Evolutionary conservation across 2,888 invertebrate species (phyloP), one percentile per base, ranked within the genome.

Genomic region (Malachius bipustulatus): DNA sequence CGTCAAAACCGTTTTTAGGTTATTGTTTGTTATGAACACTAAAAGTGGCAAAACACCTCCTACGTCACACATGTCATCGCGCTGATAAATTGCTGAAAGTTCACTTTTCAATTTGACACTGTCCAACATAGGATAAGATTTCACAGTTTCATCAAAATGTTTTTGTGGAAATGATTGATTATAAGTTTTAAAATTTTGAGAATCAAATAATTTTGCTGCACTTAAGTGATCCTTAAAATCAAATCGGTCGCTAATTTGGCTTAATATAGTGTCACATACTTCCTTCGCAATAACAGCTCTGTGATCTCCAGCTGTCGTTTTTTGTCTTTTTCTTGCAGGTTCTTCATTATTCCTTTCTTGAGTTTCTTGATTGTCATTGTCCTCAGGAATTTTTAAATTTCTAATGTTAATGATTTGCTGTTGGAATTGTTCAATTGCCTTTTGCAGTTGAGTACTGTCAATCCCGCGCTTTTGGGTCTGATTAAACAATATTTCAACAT

Each of bases 61-160:
- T n/a, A n/a, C n/a, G n/a, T 19, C 24, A 19, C 24, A 19, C 24
- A 19, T 19, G n/a, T 19, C 24, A 19, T 6, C n/a, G 8, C 29
- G n/a, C 11, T 28, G 6, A 14, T 32, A 51, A 16, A 52, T 34
- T 28, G 51, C 45, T 2, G 31, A 36, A 13, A 50, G 39, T 42
- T 51, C 50, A 30, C 42, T 46, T 43, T 36, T 37, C 16, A 52
- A 34, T 38, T 47, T 44, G n/a, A 41, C 37, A 37, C 44, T 45
- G 40, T 49, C 40, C 15, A 50, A 38, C 10, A 27, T 38, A 4
- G 45, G 45, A 39, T 48, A 48, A 28, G 30, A 24, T 11, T 33
- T 27, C 9, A 30, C 37, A 24, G 39, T 32, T 4, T 35, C 32
- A 34, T 32, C 34, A 2, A 46, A 36, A 32, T 41, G 35, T 24